Percentiles rank a stretch among this genome's conserved stretches.
phyloP scores from a whole-genome alignment of 2,113 vertebrate species.

The Mirounga angustirostris region DNA sequence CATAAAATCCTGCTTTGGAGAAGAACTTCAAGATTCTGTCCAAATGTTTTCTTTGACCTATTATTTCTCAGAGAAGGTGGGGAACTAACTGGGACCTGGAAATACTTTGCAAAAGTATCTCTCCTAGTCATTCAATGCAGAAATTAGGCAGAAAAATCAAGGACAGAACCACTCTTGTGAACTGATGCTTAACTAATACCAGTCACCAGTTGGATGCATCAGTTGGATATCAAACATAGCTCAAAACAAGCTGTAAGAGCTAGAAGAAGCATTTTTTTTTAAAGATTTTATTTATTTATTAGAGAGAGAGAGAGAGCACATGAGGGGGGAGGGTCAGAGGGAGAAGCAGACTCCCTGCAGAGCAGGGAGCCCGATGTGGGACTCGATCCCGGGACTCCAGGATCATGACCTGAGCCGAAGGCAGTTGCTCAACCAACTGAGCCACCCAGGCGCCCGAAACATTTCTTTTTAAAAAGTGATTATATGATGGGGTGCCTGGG shows the following conservation, averaged over 20 bases:
- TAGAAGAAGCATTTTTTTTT: background rate
- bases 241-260: background rate
- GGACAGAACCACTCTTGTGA: background rate
- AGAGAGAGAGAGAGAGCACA: too few relatives aligned
- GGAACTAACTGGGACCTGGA: background rate
- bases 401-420: too few relatives aligned
- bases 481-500: too few relatives aligned
- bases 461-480: background rate
- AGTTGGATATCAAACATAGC: background rate
- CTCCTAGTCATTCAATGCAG: background rate
- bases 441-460: background rate
- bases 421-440: too few relatives aligned
- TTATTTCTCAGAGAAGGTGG: slow-evolving; percentile 58
- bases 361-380: too few relatives aligned
- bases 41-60: slow-evolving; percentile 68
- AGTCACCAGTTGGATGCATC: background rate
- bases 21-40: slow-evolving; percentile 60
- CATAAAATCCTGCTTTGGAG: slow-evolving; percentile 47
- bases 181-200: background rate
- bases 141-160: background rate
- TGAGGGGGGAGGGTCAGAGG: too few relatives aligned
- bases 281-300: too few relatives aligned
- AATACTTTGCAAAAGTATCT: background rate
- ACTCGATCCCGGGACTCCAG: too few relatives aligned
- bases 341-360: too few relatives aligned